phyloP scores from a whole-genome alignment of 2,888 invertebrate genomes.

The Pristionchus maxplancki region DNA sequence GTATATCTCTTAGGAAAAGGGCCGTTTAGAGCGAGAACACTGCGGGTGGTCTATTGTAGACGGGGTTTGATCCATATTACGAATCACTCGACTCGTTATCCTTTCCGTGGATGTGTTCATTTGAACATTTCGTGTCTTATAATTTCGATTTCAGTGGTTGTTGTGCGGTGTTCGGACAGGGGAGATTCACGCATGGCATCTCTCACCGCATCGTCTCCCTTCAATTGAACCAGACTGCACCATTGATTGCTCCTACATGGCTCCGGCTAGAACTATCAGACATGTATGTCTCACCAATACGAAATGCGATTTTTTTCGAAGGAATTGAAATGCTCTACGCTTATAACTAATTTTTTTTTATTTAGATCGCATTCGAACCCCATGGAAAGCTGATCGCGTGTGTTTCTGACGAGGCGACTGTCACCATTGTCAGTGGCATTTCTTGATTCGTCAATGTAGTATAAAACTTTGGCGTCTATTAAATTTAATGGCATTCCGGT shows the following conservation, averaged over 20 bases:
- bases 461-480: too few relatives aligned
- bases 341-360: background rate
- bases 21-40: background rate
- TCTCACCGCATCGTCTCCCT: background rate
- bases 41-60: background rate
- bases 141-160: conserved; percentile 57
- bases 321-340: too few relatives aligned
- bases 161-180: conserved; percentile 60
- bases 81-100: background rate
- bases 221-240: background rate
- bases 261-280: background rate
- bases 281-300: background rate
- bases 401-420: conserved; percentile 1
- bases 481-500: too few relatives aligned
- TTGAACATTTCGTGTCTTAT: background rate
- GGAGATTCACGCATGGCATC: conserved; percentile 7
- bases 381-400: conserved; percentile 9
- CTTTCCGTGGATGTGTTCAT: background rate
- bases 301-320: background rate
- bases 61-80: background rate
- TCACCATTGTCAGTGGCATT: background rate
- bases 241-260: background rate
- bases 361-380: conserved; percentile 41
- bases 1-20: background rate
- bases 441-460: background rate